Base-by-base conservation (phyloP, 2,888 invertebrate species). In the Phalangium opilio region DNA sequence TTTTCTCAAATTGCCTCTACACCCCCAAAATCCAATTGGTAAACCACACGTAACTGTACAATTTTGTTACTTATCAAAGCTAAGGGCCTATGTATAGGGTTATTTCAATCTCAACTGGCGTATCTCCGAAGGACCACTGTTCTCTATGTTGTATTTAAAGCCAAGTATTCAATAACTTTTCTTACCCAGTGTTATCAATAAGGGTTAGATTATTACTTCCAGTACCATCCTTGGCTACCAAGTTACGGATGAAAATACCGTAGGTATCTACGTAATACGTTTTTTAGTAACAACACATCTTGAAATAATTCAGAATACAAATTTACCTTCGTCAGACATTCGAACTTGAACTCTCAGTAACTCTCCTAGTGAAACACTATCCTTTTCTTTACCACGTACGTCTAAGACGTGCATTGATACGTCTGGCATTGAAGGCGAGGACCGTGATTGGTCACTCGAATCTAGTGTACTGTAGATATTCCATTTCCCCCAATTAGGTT, bases 221-320 rank as follows among this genome's bases (percentile, higher is more conserved):
- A 11, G 48, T 41, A 11, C 89, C 89, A 64, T 91, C 90, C 83
- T 90, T 82, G 45, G 90, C 90, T 49, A 90, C 86, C 62, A 91
- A 73, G 69, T 91, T 89, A 54, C 89, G 78, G 21, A 91, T 89
- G 65, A 90, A 90, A 62, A 91, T 90, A 70, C 90, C 90, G 71
- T 86, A 91, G 32, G 90, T 59, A 43, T 50, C 55, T 57, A 50
- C 18, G 42, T 43, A 45, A 32, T 8, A n/a, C n/a, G n/a, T n/a
- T n/a, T n/a, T 8, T 38, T n/a, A 18, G 14, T 38, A 3, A n/a
- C 1, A 10, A 38, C n/a, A 15, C 12, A 36, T 17, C 38, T n/a
- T n/a, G 38, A n/a, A 12, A 38, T 7, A 17, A 8, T 17, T 38
- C 10, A 10, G 14, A 38, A 14, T 7, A n/a, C n/a, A n/a, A 45